Evolutionary conservation across 1,140 invertebrate genomes (phyloP).

Genomic region (Hypsibius dujardini): DNA sequence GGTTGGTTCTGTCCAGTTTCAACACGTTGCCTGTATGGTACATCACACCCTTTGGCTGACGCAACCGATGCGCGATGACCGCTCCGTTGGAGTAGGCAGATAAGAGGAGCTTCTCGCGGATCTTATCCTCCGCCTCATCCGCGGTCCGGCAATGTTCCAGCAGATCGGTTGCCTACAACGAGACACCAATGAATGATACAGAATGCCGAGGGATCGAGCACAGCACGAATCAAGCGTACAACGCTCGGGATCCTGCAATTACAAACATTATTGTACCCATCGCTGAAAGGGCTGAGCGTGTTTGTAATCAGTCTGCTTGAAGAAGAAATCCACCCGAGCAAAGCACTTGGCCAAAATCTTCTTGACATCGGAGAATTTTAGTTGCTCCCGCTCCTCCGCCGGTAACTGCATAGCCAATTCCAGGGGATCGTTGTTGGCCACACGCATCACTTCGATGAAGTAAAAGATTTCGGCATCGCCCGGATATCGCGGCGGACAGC

Average conservation of each 20-base stretch:
- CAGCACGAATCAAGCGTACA: neutral
- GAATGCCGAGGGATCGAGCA: neutral
- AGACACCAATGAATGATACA: neutral
- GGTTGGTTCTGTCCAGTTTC: neutral
- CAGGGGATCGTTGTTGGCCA: neutral
- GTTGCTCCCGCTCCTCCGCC: neutral
- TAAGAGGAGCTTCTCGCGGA: neutral
- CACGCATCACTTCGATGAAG: neutral
- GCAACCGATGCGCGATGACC: neutral
- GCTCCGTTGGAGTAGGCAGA: neutral
- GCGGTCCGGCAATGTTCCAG: neutral
- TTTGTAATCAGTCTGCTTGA: neutral
- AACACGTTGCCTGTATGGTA: slow-evolving; percentile 1
- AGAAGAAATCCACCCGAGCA: neutral
- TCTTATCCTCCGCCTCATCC: neutral
- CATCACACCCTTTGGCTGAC: neutral
- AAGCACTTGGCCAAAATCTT: neutral
- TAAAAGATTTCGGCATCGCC: neutral
- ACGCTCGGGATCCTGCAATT: neutral
- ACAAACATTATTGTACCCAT: neutral
- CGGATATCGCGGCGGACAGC: slow-evolving; percentile 4
- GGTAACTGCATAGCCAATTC: neutral
- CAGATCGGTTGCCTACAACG: neutral
- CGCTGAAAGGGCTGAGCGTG: neutral
- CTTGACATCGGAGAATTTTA: neutral